Base-by-base conservation (phyloP, 1,140 invertebrate genomes). In the Coelopa frigida region DNA sequence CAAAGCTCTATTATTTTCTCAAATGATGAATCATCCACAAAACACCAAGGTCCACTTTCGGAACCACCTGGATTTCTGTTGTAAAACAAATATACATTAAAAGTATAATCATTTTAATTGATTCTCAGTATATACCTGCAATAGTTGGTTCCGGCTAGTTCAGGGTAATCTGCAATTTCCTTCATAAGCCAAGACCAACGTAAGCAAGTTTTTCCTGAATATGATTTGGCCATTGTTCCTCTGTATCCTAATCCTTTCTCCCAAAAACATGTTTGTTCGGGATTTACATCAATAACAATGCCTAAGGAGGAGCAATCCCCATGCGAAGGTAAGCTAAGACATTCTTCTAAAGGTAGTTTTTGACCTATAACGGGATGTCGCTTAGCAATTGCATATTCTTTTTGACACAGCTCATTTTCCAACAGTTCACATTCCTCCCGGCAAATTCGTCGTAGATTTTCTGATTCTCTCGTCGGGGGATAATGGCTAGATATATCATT, bases 371-470 rank as follows among this genome's bases (percentile, higher is more conserved):
- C 75, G 2, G 87, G 88, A 75, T 97, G 92, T 48, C 85, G 75
- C 58, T 94, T 94, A 1, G 91, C 94, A 49, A 95, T 87, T 0
- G 88, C 85, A 72, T 96, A 96, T 63, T 98, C 94, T 48, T 83
- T 84, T 57, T 84, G 81, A 64, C 94, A 97, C 1, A 96, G 73
- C 56, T 94, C 87, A 61, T 87, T 87, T 68, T 95, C 90, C 29
- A 97, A 68, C 39, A 90, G 75, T 63, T 93, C 83, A 71, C 91
- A 95, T 57, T 94, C 89, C 56, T 92, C 83, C 42, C 87, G 81
- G 68, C 94, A 97, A 33, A 98, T 85, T 53, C 86, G 71, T 51
- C 83, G 75, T 0, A 91, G 70, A 47, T 74, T 72, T 45, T 73
- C 70, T 15, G 73, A 62, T 37, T 77, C 73, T 42, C 80, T 76